Evolutionary conservation across 2,888 invertebrate species (phyloP).

Genomic region (Drosophila acutilabella): DNA sequence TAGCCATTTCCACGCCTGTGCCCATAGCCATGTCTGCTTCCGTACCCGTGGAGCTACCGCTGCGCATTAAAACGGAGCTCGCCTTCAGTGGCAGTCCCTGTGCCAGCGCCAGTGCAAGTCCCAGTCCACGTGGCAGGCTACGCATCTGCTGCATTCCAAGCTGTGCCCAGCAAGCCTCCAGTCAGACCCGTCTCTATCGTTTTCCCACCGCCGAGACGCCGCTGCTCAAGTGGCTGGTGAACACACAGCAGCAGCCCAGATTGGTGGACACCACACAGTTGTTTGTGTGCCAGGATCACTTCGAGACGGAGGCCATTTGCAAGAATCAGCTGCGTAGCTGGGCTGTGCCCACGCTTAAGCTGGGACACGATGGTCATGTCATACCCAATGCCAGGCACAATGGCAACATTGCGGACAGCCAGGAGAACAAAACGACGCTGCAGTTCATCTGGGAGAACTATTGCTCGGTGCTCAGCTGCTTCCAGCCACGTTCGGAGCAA

Average conservation of each 20-base stretch:
- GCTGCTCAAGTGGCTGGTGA: conserved; percentile 73
- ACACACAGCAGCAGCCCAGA: conserved; percentile 66
- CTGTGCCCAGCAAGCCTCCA: conserved; percentile 45
- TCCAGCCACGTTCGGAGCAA: conserved; percentile 58
- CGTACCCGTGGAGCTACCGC: conserved; percentile 35
- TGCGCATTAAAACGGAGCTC: conserved; percentile 43
- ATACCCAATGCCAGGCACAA: conserved; percentile 71
- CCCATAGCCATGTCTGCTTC: background rate
- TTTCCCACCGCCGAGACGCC: conserved; percentile 63
- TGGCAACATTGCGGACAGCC: conserved; percentile 61
- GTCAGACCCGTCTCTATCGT: conserved; percentile 51
- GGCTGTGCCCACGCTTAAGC: conserved; percentile 74
- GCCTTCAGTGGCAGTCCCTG: conserved; percentile 45
- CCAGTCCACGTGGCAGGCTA: conserved; percentile 57
- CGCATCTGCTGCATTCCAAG: conserved; percentile 62
- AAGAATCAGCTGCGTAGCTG: conserved; percentile 67
- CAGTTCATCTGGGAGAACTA: conserved; percentile 69
- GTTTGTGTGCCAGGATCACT: conserved; percentile 72
- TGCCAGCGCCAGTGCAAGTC: conserved; percentile 40
- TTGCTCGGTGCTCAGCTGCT: conserved; percentile 70
- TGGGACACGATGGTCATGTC: conserved; percentile 68
- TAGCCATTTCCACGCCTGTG: background rate
- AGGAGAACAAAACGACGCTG: conserved; percentile 60
- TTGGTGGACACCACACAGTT: conserved; percentile 47
- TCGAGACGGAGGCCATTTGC: conserved; percentile 66